Base-by-base conservation (phyloP, 2,888 invertebrate species). In the Andrena chrysosceles region DNA sequence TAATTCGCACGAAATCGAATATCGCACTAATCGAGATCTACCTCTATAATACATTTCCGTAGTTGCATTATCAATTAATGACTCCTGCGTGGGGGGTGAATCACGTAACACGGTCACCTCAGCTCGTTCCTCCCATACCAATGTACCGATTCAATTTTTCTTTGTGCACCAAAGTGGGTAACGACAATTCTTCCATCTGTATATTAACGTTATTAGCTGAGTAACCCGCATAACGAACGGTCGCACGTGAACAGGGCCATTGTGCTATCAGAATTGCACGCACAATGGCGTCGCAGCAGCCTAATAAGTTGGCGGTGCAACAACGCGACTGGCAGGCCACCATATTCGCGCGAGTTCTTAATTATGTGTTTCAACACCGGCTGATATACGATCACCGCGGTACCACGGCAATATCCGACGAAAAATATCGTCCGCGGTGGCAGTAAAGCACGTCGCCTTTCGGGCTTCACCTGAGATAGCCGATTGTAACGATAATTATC, bases 341-440 rank as follows among this genome's bases (percentile, higher is more conserved):
- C 87, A 77, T 82, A 89, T 89, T 87, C 86, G 82, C 87, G 87
- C 85, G 85, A 87, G 85, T 89, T 89, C 89, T 89, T 89, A 89
- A 89, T 89, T 87, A 87, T 84, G 85, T 85, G 89, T 89, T 89
- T 85, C 89, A 79, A 84, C 88, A 86, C 78, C 63, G 80, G 71
- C 77, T 89, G 86, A 89, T 88, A 89, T 89, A 89, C 86, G 89
- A 52, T 52, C 72, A 49, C 13, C 20, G 8, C 52, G 48, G 33
- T 62, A 49, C 29, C 67, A 29, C 49, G 52, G 74, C 35, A 76
- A 85, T 87, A 87, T 83, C 77, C 75, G 70, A 60, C 52, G 82
- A 86, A 86, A 84, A 87, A 76, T 85, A 82, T 75, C 69, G 78
- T 48, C 26, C 83, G 77, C 80, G 83, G 80, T 69, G 76, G 83